Evolutionary conservation across 2,113 vertebrate species (phyloP), one percentile per base, ranked within the genome.

Genomic region (Poeciliopsis prolifica): DNA sequence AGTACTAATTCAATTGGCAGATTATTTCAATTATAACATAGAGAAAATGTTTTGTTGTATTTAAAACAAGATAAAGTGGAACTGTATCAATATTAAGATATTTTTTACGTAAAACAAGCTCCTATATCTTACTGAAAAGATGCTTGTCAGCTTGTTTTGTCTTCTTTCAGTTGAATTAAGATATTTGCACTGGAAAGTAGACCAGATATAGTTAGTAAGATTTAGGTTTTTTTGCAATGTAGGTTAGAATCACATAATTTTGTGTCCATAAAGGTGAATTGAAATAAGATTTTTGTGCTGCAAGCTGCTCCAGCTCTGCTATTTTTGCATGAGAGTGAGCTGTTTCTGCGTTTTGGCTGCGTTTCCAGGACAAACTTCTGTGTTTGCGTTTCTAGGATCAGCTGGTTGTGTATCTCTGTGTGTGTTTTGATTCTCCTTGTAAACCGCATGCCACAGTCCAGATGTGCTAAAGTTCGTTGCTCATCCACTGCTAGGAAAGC

Each of bases 341-440:
- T 31, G 17, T 73, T 83, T 71, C 61, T 44, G n/a, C 62, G 68
- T 86, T 77, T 79, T 60, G 82, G 72, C 31, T 84, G 61, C 12
- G 22, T 82, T 29, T 83, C 73, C 60, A 68, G 28, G 74, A 69
- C 61, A 64, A 40, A 74, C 61, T 48, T 61, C 70, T 65, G 11
- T 81, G 78, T 64, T n/a, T 58, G 44, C 17, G 14, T 82, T 63
- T 69, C 70, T 30, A 48, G 44, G 44, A 48, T 80, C 73, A 65
- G 29, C 7, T 35, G 61, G 26, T 66, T 1, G 17, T 61, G 68
- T 58, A 44, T 1, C 12, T 44, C 61, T 42, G 58, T 15, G 67
- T 40, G 7, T 1, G n/a, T 68, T 79, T 15, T 83, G 70, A 37
- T 31, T 44, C 42, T 74, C 73, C 74, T 74, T 62, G 69, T 65